Evolutionary conservation across 2,797 vertebrate species (phyloP).

Genomic region (Silurus lanzhouensis): DNA sequence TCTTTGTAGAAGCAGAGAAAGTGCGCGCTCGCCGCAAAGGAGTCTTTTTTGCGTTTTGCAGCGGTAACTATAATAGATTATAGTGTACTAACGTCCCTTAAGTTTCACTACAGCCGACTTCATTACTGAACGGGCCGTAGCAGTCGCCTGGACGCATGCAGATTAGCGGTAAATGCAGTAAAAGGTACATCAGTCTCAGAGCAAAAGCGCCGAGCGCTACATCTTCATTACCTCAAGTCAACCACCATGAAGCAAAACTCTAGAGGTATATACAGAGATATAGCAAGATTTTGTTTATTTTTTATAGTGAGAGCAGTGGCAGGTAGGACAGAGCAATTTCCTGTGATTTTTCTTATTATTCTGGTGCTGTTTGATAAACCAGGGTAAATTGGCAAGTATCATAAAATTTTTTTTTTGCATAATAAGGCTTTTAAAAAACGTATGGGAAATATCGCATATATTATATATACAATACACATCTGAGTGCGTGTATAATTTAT

Average conservation of each 20-base stretch:
- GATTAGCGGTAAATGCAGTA: constrained; percentile 26
- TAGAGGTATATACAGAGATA: not conserved
- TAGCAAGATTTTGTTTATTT: not conserved
- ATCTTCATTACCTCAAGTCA: constrained; percentile 37
- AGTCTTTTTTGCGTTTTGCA: not conserved
- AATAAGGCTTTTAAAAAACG: constrained; percentile 19
- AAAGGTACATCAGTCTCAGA: constrained; percentile 27
- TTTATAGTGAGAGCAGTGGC: not conserved
- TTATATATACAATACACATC: not conserved
- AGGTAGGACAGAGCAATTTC: constrained; percentile 17
- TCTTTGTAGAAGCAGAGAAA: constrained; percentile 2
- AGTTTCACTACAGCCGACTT: not conserved
- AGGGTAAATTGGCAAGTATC: not conserved
- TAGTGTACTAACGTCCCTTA: not conserved
- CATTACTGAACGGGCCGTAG: not conserved
- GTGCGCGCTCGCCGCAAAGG: not conserved
- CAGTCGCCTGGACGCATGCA: constrained; percentile 14
- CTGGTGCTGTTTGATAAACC: not conserved
- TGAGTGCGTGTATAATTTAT: constrained; percentile 10
- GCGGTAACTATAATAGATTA: constrained; percentile 18
- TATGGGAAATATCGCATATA: not conserved
- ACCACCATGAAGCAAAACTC: constrained; percentile 14
- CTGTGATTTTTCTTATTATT: not conserved
- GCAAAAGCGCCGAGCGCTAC: not conserved
- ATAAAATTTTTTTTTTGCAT: not conserved